phyloP scores from a whole-genome alignment of 2,113 vertebrate genomes.

The Melanotaenia duboulayi region DNA sequence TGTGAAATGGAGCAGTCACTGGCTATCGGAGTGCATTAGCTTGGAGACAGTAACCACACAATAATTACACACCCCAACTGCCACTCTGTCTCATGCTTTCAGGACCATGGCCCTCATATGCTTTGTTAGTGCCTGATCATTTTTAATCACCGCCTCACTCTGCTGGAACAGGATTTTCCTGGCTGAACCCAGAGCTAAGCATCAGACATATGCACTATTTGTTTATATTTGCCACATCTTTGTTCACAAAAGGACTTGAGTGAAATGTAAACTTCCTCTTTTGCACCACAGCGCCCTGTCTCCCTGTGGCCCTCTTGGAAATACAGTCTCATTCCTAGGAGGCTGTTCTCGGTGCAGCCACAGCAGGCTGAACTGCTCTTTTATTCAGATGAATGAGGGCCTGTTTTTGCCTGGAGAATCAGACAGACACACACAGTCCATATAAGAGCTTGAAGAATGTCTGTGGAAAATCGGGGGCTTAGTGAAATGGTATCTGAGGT shows the following conservation, averaged over 20 bases:
- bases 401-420: slow-evolving; percentile 71
- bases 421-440: slow-evolving; percentile 61
- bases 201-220: slow-evolving; percentile 61
- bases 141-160: slow-evolving; percentile 39
- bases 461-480: slow-evolving; percentile 59
- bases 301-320: slow-evolving; percentile 52
- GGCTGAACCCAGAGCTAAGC: slow-evolving; percentile 48
- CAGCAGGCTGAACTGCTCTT: slow-evolving; percentile 65
- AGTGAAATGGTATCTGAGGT: slow-evolving; percentile 62
- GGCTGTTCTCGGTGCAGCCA: slow-evolving; percentile 57
- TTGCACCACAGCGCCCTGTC: slow-evolving; percentile 48
- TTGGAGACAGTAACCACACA: slow-evolving; percentile 66
- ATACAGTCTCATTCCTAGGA: slow-evolving; percentile 65
- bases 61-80: slow-evolving; percentile 66
- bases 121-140: slow-evolving; percentile 21
- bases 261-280: slow-evolving; percentile 78
- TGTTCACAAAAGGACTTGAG: slow-evolving; percentile 72
- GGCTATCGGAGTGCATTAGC: slow-evolving; percentile 64
- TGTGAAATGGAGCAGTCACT: slow-evolving; percentile 64
- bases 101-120: background rate
- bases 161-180: slow-evolving; percentile 20
- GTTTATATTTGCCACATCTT: slow-evolving; percentile 65
- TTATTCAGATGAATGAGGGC: slow-evolving; percentile 77
- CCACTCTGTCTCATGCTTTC: slow-evolving; percentile 37
- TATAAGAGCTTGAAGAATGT: slow-evolving; percentile 68